A percentile compares a stretch with the other conserved stretches of the same genome.
Evolutionary conservation across 1,140 invertebrate genomes (phyloP).

Genomic region (Marisa cornuarietis): DNA sequence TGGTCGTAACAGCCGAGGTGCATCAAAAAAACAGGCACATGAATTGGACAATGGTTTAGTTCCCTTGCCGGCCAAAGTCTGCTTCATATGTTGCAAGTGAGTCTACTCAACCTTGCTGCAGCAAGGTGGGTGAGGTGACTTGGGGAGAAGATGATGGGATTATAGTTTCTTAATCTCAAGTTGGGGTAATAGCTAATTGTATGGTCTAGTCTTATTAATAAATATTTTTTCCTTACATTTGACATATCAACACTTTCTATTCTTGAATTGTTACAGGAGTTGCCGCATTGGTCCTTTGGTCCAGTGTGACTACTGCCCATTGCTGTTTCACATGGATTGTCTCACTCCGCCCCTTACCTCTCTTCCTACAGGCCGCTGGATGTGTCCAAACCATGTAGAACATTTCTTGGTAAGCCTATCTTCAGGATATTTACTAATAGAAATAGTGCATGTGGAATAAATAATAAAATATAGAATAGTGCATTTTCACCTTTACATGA

Average conservation of each 20-base stretch:
- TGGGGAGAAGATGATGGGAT: too few relatives aligned
- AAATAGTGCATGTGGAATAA: background rate
- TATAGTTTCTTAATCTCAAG: too few relatives aligned
- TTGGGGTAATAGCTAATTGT: background rate
- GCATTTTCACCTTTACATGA: too few relatives aligned
- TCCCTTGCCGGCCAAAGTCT: slow-evolving; percentile 82
- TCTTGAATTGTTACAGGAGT: slow-evolving; percentile 70
- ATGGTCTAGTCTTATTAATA: background rate
- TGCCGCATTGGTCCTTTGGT: slow-evolving; percentile 84
- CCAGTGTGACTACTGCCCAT: slow-evolving; percentile 92
- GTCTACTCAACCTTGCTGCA: slow-evolving; percentile 24
- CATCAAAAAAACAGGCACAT: slow-evolving; percentile 69
- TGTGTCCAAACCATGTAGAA: slow-evolving; percentile 96
- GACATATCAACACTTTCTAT: background rate
- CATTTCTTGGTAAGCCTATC: slow-evolving; percentile 79
- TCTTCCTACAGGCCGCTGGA: slow-evolving; percentile 87
- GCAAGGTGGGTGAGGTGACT: too few relatives aligned
- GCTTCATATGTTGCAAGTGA: slow-evolving; percentile 80
- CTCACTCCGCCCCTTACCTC: slow-evolving; percentile 89
- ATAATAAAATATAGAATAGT: too few relatives aligned
- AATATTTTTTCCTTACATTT: background rate
- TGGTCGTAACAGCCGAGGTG: slow-evolving; percentile 54
- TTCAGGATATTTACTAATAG: too few relatives aligned
- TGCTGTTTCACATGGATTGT: slow-evolving; percentile 92
- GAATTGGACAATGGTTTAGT: slow-evolving; percentile 82